These are phyloP conservation scores for Oriolus oriolus DNA, from an alignment of 2,113 vertebrate species.

Conservation along the genomic window DNA sequence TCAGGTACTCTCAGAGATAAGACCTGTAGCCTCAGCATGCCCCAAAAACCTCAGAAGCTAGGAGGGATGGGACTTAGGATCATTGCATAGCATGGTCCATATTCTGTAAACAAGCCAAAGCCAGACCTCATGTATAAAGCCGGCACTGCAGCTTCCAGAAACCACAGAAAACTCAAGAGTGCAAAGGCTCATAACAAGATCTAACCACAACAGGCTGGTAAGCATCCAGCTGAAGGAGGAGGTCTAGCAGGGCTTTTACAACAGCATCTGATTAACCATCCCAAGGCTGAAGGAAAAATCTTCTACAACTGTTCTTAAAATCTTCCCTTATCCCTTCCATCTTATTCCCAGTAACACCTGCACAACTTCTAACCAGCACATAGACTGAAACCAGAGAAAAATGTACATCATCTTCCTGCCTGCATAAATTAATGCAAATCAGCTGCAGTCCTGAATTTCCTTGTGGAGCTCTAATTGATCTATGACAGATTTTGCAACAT, in stretches of 20 bases:
- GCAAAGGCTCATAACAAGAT: slow-evolving; percentile 32
- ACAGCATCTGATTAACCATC: neutral
- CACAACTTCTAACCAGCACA: neutral
- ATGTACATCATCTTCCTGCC: neutral
- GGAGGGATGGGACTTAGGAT: neutral
- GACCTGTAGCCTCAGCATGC: neutral
- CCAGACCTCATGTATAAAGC: neutral
- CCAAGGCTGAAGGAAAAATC: neutral
- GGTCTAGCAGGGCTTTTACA: slow-evolving; percentile 15
- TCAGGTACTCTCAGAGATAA: neutral
- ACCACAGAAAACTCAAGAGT: neutral
- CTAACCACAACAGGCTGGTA: slow-evolving; percentile 50
- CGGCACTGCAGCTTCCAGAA: slow-evolving; percentile 15
- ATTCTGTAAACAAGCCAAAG: neutral
- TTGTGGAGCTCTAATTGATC: neutral
- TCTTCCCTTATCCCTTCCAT: neutral
- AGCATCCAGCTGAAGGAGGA: slow-evolving; percentile 29
- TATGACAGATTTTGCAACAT: neutral
- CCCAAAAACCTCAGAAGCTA: neutral
- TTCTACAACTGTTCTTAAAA: neutral
- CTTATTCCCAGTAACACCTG: neutral
- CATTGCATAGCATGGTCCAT: neutral
- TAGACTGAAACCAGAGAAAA: neutral
- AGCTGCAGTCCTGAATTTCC: neutral
- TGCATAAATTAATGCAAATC: neutral